These are phyloP conservation scores for Hestina assimilis DNA, from an alignment of 1,140 invertebrate genomes.

Conservation along the genomic window DNA sequence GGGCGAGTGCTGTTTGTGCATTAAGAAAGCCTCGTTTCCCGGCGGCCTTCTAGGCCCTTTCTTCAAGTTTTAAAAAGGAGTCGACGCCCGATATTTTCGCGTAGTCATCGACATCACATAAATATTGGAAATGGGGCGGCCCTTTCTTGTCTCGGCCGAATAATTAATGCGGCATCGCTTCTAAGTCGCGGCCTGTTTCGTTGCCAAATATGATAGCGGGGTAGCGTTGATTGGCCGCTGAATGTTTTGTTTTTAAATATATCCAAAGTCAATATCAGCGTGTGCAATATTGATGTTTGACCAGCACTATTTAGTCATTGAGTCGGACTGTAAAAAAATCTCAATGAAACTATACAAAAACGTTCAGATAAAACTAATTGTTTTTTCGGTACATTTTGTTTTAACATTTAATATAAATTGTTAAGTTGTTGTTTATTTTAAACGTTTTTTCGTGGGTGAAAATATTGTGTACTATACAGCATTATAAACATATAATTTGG, in stretches of 20 bases:
- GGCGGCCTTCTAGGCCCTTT: constrained; percentile 72
- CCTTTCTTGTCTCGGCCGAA: constrained; percentile 72
- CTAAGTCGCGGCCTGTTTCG: constrained; percentile 65
- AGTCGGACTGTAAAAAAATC: not conserved
- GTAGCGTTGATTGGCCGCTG: not conserved
- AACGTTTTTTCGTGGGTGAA: too few relatives aligned
- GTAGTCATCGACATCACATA: constrained; percentile 78
- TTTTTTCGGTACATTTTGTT: too few relatives aligned
- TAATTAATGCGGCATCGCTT: constrained; percentile 73
- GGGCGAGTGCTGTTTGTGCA: constrained; percentile 72
- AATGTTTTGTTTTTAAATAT: constrained; percentile 5
- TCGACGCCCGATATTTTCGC: constrained; percentile 75
- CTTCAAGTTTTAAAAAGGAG: constrained; percentile 77
- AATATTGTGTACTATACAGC: too few relatives aligned
- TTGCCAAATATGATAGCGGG: constrained; percentile 59
- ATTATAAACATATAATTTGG: too few relatives aligned
- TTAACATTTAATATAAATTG: too few relatives aligned
- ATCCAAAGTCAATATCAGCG: not conserved
- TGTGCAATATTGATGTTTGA: not conserved
- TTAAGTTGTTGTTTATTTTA: too few relatives aligned
- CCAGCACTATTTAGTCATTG: constrained; percentile 8
- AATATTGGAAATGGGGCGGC: constrained; percentile 76
- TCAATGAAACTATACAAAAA: not conserved
- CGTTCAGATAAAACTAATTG: too few relatives aligned
- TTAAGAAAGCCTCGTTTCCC: constrained; percentile 69